phyloP scores from a whole-genome alignment of 2,797 vertebrate genomes.

The Knipowitschia caucasica region DNA sequence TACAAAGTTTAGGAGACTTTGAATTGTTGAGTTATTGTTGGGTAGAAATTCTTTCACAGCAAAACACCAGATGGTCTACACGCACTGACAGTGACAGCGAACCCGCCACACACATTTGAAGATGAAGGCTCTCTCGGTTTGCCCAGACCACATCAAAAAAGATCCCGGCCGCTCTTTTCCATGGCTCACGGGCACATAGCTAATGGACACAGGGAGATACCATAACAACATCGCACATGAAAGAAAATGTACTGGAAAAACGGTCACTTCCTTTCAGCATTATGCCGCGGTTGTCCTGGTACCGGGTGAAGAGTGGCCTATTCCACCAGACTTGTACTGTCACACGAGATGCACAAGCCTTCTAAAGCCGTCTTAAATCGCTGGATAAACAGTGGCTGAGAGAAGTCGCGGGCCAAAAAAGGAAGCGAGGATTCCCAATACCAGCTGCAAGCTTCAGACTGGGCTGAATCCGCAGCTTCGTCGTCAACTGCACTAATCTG shows the following conservation, averaged over 20 bases:
- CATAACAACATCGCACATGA: conserved; percentile 59
- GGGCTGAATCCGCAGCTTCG: conserved; percentile 45
- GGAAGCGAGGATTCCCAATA: conserved; percentile 43
- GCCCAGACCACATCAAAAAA: conserved; percentile 64
- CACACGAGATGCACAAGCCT: conserved; percentile 62
- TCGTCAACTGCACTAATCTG: conserved; percentile 66
- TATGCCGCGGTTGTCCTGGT: conserved; percentile 42
- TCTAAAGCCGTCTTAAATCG: conserved; percentile 59
- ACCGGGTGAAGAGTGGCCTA: conserved; percentile 39
- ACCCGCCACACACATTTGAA: conserved; percentile 52
- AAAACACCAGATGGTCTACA: conserved; percentile 66
- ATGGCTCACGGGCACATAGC: conserved; percentile 51
- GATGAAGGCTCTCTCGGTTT: conserved; percentile 54
- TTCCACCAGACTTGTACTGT: conserved; percentile 57
- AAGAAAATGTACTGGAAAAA: conserved; percentile 48
- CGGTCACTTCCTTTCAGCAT: conserved; percentile 41
- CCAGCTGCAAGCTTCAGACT: conserved; percentile 61
- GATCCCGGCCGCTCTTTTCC: conserved; percentile 22
- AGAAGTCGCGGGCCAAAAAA: conserved; percentile 43
- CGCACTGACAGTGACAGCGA: conserved; percentile 47
- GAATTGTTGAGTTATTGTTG: too few relatives aligned
- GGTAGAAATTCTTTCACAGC: conserved; percentile 41
- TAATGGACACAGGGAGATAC: conserved; percentile 57
- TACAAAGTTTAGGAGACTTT: background rate
- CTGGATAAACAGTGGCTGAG: conserved; percentile 69